phyloP scores from a whole-genome alignment of 2,113 vertebrate genomes.

The Psophia crepitans region DNA sequence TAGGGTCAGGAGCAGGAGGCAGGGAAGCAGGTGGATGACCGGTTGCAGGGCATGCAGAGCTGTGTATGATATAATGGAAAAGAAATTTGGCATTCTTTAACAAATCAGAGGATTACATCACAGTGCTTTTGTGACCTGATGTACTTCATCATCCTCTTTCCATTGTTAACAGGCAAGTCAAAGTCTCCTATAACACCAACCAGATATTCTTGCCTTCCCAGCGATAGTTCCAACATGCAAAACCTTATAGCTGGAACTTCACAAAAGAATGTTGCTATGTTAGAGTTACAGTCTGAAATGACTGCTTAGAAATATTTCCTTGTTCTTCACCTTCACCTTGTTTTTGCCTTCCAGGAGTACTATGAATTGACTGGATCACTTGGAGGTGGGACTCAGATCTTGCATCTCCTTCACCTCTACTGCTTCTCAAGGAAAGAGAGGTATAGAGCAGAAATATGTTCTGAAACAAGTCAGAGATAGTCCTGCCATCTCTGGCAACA shows the following conservation, averaged over 20 bases:
- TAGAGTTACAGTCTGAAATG: neutral
- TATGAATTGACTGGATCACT: neutral
- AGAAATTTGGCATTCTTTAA: neutral
- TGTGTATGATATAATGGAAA: neutral
- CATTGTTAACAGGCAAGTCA: neutral
- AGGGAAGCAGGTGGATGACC: neutral
- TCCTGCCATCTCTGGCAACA: neutral
- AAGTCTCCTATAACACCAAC: neutral
- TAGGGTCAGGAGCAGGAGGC: neutral
- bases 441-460: neutral
- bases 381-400: neutral
- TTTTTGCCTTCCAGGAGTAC: neutral
- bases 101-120: neutral
- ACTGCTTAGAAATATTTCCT: neutral
- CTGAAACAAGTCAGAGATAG: neutral
- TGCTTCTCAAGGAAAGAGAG: neutral
- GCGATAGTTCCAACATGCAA: neutral
- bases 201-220: neutral
- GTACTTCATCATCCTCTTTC: neutral
- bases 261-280: neutral
- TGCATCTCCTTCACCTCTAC: neutral
- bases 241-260: neutral
- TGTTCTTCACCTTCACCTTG: neutral
- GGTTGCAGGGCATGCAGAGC: neutral
- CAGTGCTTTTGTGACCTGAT: neutral